Percentiles rank a stretch among this genome's conserved stretches.
Evolutionary conservation across 2,888 invertebrate genomes (phyloP).

Genomic region (Andricus quercusramuli): DNA sequence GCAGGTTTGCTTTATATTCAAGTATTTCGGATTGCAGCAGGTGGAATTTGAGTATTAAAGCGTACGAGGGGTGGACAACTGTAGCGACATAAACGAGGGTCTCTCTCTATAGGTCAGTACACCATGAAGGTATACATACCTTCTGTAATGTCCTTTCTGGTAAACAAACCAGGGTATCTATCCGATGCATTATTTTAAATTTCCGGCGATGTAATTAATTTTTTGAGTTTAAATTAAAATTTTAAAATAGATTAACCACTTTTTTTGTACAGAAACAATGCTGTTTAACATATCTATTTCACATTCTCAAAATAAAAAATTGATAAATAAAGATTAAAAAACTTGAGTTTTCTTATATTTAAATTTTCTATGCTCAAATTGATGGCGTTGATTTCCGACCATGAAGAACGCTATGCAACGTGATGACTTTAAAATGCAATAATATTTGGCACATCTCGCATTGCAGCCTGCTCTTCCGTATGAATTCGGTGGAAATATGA

Average conservation of each 20-base stretch:
- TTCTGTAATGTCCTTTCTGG: not conserved
- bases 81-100: not conserved
- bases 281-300: too few species aligned
- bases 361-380: not conserved
- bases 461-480: not conserved
- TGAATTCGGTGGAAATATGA: not conserved
- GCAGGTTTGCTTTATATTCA: not conserved
- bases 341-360: not conserved
- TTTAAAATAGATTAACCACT: too few species aligned
- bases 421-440: not conserved
- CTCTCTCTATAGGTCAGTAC: not conserved
- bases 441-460: conserved; percentile 1
- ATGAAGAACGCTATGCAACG: not conserved
- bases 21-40: conserved; percentile 52
- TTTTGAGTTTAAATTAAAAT: too few species aligned
- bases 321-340: not conserved
- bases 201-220: too few species aligned
- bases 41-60: conserved; percentile 63
- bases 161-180: not conserved
- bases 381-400: not conserved
- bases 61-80: conserved; percentile 49
- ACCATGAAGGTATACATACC: not conserved
- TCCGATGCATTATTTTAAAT: too few species aligned
- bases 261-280: too few species aligned
- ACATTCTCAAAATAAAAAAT: not conserved